These are phyloP conservation scores for Hylaea fasciaria DNA, from an alignment of 2,888 invertebrate genomes.

Conservation along the genomic window DNA sequence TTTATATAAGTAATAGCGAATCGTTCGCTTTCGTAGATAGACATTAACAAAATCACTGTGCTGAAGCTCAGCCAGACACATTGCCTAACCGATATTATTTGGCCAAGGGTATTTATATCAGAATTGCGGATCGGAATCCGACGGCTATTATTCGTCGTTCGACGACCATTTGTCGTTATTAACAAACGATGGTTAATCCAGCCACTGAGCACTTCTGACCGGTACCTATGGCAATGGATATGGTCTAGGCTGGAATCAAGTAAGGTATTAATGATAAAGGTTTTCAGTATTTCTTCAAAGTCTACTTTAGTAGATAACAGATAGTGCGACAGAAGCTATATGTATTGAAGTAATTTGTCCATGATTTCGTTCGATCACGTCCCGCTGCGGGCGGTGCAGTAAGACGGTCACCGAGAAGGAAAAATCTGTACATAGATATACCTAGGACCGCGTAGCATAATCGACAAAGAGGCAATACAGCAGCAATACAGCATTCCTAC, in stretches of 20 bases:
- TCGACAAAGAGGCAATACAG: too few relatives aligned
- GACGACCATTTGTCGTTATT: constrained; percentile 77
- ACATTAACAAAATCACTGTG: background rate
- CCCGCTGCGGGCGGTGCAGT: too few relatives aligned
- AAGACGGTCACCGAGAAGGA: too few relatives aligned
- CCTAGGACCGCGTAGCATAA: too few relatives aligned
- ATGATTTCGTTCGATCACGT: too few relatives aligned
- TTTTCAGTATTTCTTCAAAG: too few relatives aligned
- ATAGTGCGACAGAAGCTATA: too few relatives aligned
- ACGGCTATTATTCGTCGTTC: constrained; percentile 63
- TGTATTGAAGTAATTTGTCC: too few relatives aligned
- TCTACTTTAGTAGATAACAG: too few relatives aligned
- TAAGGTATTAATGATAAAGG: background rate
- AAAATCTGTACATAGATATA: too few relatives aligned
- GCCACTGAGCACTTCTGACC: constrained; percentile 38
- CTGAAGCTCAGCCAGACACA: background rate
- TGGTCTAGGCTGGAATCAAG: constrained; percentile 23
- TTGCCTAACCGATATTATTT: background rate
- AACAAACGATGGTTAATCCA: constrained; percentile 76
- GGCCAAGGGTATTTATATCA: constrained; percentile 28
- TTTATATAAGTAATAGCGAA: too few relatives aligned
- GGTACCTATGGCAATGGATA: constrained; percentile 14
- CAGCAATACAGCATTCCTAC: too few relatives aligned
- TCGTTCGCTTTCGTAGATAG: background rate
- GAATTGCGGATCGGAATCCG: constrained; percentile 42